Base-by-base conservation (phyloP, 1,140 invertebrate genomes). In the Acromyrmex echinatior region DNA sequence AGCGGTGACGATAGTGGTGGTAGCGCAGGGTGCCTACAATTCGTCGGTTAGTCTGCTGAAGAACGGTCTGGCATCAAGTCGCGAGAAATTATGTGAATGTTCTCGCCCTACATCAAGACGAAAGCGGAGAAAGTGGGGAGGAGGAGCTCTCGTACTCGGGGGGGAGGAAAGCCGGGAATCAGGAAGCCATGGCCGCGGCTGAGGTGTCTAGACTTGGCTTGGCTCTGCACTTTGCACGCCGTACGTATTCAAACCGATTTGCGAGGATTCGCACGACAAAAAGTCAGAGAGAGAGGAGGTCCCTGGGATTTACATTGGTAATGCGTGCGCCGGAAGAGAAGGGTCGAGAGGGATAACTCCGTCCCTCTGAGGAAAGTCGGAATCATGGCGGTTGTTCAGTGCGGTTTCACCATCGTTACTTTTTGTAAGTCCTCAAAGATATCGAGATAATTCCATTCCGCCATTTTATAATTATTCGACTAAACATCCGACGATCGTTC, bases 1-100 rank as follows among this genome's bases (percentile, higher is more conserved):
- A 71, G 87, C 86, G 49, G 84, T 85, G 68, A 74, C n/a, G 66
- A 82, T 76, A 63, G 80, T 25, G 21, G 89, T 88, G 86, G 77
- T 66, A 88, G 88, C 80, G 76, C 79, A 86, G 88, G 92, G 82
- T 92, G 92, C 92, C 92, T 93, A 94, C 92, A 91, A 94, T 92
- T 94, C 92, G 92, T 93, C 92, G 92, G 74, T 56, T 91, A 86
- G 85, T 87, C 88, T 78, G 70, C 87, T 94, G 93, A 94, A 91
- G 91, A 92, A 94, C 91, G 91, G 89, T 87, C 88, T 92, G 91
- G 92, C 91, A 93, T 95, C 93, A 94, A 93, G 93, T 94, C 86
- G 87, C 89, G 89, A 91, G 92, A 93, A 94, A 95, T 94, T 94
- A 95, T 94, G 92, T 88, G 92, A 93, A 92, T 89, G 87, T 92